Percentiles rank a stretch among this genome's conserved stretches.
phyloP scores from a whole-genome alignment of 2,113 vertebrate genomes.

The Anhinga anhinga region DNA sequence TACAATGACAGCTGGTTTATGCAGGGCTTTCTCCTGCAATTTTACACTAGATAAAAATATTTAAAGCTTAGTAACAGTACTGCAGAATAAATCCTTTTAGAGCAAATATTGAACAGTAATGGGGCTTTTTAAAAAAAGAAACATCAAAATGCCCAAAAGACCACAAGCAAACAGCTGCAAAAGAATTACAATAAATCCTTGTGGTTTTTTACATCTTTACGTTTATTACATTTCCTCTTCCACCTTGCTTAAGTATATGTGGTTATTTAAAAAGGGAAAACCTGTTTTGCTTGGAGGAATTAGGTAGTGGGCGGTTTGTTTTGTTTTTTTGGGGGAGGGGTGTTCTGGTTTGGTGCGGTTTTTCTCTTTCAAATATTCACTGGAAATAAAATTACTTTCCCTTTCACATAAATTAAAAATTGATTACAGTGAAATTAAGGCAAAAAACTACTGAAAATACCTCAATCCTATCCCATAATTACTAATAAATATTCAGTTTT shows the following conservation, averaged over 20 bases:
- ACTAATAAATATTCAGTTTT: not conserved
- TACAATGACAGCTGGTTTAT: not conserved
- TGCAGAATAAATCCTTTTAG: not conserved
- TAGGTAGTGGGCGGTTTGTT: not conserved
- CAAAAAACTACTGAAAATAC: not conserved
- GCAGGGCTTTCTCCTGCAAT: rapidly evolving
- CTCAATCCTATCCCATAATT: not conserved
- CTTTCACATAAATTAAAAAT: not conserved
- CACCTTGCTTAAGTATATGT: not conserved
- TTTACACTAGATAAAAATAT: not conserved
- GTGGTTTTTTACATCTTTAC: not conserved
- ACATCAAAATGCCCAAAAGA: not conserved
- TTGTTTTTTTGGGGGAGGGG: not conserved
- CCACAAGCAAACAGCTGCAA: not conserved
- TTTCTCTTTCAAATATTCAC: not conserved
- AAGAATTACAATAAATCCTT: not conserved
- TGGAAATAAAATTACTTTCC: not conserved
- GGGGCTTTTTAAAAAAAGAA: not conserved
- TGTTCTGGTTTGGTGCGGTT: not conserved
- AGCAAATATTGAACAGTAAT: not conserved
- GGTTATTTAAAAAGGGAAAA: not conserved
- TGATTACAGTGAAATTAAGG: not conserved
- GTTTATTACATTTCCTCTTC: not conserved
- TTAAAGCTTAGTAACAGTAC: not conserved
- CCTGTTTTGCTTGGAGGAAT: not conserved